A percentile compares a stretch with the other conserved stretches of the same genome.
These are phyloP conservation scores for Pseudomugil tenellus DNA, from an alignment of 2,797 vertebrate genomes.

Conservation along the genomic window DNA sequence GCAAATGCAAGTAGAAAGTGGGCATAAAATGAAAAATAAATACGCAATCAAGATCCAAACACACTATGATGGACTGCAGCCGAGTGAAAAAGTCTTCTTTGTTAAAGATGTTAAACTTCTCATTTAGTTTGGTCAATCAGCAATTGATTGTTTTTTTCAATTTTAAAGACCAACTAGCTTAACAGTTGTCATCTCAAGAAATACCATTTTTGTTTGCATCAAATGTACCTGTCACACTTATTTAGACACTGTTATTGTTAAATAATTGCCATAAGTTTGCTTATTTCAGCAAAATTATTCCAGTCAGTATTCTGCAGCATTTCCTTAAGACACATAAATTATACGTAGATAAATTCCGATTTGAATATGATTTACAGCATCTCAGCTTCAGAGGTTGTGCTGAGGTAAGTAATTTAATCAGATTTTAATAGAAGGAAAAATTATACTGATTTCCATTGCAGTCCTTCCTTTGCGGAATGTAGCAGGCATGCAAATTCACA, in stretches of 20 bases:
- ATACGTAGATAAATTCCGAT: not conserved
- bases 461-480: not conserved
- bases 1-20: not conserved
- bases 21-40: not conserved
- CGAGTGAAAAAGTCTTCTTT: not conserved
- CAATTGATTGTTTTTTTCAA: not conserved
- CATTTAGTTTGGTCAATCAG: not conserved
- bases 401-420: not conserved
- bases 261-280: not conserved
- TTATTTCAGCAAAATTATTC: not conserved
- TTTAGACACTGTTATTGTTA: not conserved
- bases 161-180: not conserved
- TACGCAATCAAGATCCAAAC: not conserved
- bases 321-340: not conserved
- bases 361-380: not conserved
- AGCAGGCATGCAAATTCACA: not conserved
- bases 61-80: not conserved
- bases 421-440: not conserved
- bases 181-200: not conserved
- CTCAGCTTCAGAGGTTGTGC: not conserved
- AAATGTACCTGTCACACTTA: not conserved
- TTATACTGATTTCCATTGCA: not conserved
- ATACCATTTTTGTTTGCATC: not conserved
- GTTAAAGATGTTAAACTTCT: not conserved
- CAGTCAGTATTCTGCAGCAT: not conserved